phyloP scores from a whole-genome alignment of 2,113 vertebrate species.

The Empidonax alnorum region DNA sequence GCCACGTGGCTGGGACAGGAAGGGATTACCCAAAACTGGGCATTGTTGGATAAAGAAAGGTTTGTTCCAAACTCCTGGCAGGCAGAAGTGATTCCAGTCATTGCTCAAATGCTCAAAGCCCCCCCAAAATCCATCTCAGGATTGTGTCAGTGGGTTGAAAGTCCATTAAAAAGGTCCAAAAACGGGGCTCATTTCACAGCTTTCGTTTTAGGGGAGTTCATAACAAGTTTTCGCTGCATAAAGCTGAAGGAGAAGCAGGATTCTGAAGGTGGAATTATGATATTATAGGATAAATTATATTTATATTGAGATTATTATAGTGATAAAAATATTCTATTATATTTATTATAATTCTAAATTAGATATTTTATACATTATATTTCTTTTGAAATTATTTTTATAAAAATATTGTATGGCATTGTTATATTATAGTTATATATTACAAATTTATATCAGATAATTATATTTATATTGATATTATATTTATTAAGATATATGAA shows the following conservation, averaged over 20 bases:
- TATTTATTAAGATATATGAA: too few relatives aligned
- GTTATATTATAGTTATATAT: too few relatives aligned
- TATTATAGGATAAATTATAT: too few relatives aligned
- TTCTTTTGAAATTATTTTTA: too few relatives aligned
- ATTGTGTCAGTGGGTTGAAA: neutral
- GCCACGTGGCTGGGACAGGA: neutral
- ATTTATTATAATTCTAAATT: too few relatives aligned
- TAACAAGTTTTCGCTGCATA: neutral
- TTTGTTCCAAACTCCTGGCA: neutral
- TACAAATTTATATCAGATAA: too few relatives aligned
- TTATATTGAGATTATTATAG: too few relatives aligned
- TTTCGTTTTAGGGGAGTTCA: neutral
- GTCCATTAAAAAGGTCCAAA: neutral
- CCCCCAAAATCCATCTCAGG: neutral
- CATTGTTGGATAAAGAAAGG: neutral
- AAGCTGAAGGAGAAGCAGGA: neutral
- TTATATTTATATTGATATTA: too few relatives aligned
- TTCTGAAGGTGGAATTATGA: neutral
- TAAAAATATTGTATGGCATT: too few relatives aligned
- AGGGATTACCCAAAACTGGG: neutral
- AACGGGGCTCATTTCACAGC: neutral
- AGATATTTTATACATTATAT: too few relatives aligned
- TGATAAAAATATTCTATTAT: too few relatives aligned
- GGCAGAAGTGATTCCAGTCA: neutral
- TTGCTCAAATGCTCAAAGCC: neutral